Evolutionary conservation across 1,140 invertebrate species (phyloP), one percentile per base, ranked within the genome.

Genomic region (Saccostrea echinata): DNA sequence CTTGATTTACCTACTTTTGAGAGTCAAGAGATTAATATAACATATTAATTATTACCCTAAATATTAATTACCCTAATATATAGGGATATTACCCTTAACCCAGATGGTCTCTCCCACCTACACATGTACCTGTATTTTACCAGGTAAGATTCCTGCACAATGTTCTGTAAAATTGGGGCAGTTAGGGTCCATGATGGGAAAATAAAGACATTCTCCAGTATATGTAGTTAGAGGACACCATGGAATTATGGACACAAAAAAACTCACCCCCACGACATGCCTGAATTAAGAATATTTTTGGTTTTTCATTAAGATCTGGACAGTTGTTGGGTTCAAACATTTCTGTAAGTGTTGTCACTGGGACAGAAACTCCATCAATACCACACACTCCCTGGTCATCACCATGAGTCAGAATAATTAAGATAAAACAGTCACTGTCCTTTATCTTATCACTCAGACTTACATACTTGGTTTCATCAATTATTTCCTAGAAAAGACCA

Each of bases 281-380:
- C 43, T 88, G 88, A 24, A 88, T 64, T 53, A 88, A 76, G 27
- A 88, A 71, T n/a, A 88, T 35, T 76, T 85, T 88, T 55, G 88
- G 88, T 61, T 88, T 88, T 27, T 84, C 88, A 33, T 85, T 84
- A 12, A 88, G 21, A 13, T 43, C 57, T 30, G 84, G 57, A 76
- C 88, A 88, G 18, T 88, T 81, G 24, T 30, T 61, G 3, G 53
- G 55, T 16, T 57, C 53, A 57, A 88, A 88, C 27, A 55, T 35
- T 33, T 84, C 52, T 53, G 51, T 68, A 13, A 88, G 61, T 52
- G 24, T 71, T 18, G 85, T 53, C 0, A 88, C 21, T 18, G 35
- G 9, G 16, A 86, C 21, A 0, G 33, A 18, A 16, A 35, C 12
- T 33, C 61, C 84, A 61, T 88, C 88, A 27, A 71, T 57, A 4